Base-by-base conservation (phyloP, 2,888 invertebrate species). In the Pycnomerus fuliginosus region DNA sequence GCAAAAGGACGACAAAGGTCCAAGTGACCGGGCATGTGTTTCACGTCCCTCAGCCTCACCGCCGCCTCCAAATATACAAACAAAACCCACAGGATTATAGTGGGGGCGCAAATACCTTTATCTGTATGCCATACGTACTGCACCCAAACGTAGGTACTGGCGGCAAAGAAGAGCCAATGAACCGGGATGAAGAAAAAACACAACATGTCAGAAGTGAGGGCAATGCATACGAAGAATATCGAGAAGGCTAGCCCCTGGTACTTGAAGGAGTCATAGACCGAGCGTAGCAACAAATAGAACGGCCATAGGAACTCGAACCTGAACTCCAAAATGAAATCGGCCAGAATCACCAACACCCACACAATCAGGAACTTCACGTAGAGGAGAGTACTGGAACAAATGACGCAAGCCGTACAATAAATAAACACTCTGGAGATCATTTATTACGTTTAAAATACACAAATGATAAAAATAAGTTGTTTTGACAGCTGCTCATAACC, bases 231-330 rank as follows among this genome's bases (percentile, higher is more conserved):
- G 79, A 98, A 98, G 78, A 97, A 92, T 68, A 96, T 87, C 66
- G 96, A 94, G 77, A 97, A 97, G 72, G 94, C 94, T 82, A 96
- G 80, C 74, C 97, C 96, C 80, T 96, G 96, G 77, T 94, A 97
- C 78, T 93, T 94, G 76, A 92, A 96, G 59, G 96, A 94, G 76
- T 97, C 96, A 75, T 95, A 92, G 63, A 96, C 89, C 71, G 93
- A 93, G 75, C 95, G 84, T 60, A 96, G 78, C 67, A 98, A 83
- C 65, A 98, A 84, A 91, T 96, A 97, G 76, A 97, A 93, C 38
- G 98, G 97, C 95, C 96, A 98, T 70, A 98, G 82, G 77, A 96
- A 95, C 80, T 98, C 98, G 79, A 98, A 95, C 67, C 98, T 89
- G 79, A 98, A 96, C 77, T 97, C 97, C 76, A 96, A 78, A 78